These are phyloP conservation scores for Scaptodrosophila latifasciaeformis DNA, from an alignment of 2,888 invertebrate species.

Conservation along the genomic window DNA sequence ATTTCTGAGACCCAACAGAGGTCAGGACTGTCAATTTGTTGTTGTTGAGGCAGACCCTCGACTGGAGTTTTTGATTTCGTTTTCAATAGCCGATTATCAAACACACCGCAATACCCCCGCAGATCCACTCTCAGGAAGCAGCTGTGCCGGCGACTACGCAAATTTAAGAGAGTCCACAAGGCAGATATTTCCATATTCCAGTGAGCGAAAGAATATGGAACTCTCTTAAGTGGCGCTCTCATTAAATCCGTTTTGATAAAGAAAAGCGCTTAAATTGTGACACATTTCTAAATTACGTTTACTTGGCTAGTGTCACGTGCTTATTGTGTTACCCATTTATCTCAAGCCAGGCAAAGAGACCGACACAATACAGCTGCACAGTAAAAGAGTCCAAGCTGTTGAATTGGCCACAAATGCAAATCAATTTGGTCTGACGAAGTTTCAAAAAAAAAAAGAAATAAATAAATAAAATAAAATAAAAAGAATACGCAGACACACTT, in stretches of 20 bases:
- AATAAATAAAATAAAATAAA: too few relatives aligned
- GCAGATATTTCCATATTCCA: too few relatives aligned
- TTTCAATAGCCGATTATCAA: conserved; percentile 24
- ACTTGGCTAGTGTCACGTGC: conserved; percentile 54
- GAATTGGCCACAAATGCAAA: not conserved
- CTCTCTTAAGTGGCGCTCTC: conserved; percentile 3
- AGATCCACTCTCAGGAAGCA: too few relatives aligned
- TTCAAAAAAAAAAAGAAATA: too few relatives aligned
- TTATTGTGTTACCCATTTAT: conserved; percentile 44
- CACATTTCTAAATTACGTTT: conserved; percentile 49
- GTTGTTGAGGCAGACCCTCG: not conserved
- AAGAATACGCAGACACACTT: too few relatives aligned
- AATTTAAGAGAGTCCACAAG: conserved; percentile 18
- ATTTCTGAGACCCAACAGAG: conserved; percentile 35
- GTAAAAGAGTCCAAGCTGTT: too few relatives aligned
- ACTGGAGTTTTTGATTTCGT: conserved; percentile 16
- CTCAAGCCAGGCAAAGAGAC: too few relatives aligned
- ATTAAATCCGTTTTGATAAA: not conserved
- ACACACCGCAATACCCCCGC: too few relatives aligned
- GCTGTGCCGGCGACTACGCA: conserved; percentile 29
- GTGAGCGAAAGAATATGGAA: conserved; percentile 6
- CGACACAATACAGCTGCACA: too few relatives aligned
- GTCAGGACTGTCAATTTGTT: conserved; percentile 35
- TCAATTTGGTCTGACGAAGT: too few relatives aligned
- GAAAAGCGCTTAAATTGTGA: conserved; percentile 24